phyloP scores from a whole-genome alignment of 2,797 vertebrate genomes.

The Anguilla anguilla region DNA sequence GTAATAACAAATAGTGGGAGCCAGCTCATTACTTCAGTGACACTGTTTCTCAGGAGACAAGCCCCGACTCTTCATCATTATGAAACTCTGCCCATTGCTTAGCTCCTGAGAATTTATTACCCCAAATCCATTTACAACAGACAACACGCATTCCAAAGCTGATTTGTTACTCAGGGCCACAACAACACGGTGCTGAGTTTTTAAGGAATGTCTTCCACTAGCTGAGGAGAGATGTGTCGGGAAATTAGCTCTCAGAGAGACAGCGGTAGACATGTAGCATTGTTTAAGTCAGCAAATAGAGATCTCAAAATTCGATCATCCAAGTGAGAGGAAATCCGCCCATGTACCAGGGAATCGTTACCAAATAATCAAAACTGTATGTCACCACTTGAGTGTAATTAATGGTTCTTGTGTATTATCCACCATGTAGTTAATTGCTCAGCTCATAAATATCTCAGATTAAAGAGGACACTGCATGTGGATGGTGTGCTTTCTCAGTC shows the following conservation, averaged over 20 bases:
- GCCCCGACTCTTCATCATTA: slow-evolving; percentile 84
- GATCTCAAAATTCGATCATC: slow-evolving; percentile 10
- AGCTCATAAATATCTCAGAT: neutral
- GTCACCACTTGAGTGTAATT: neutral
- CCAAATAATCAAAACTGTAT: neutral
- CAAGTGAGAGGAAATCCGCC: neutral
- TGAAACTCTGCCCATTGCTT: slow-evolving; percentile 76
- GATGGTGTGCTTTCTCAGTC: neutral
- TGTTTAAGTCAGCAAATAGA: slow-evolving; percentile 20
- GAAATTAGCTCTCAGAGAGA: slow-evolving; percentile 15
- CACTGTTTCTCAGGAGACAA: slow-evolving; percentile 82
- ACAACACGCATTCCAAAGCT: slow-evolving; percentile 81
- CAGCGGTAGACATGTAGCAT: neutral
- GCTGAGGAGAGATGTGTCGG: slow-evolving; percentile 50
- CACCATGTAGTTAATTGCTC: neutral
- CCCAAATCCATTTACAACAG: slow-evolving; percentile 79
- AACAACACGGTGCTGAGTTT: slow-evolving; percentile 65
- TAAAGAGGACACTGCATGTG: neutral
- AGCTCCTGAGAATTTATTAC: slow-evolving; percentile 81
- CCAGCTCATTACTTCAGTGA: slow-evolving; percentile 67
- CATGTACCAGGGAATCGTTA: neutral
- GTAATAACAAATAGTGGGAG: slow-evolving; percentile 75
- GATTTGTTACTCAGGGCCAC: slow-evolving; percentile 79
- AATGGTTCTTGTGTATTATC: neutral
- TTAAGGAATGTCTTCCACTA: slow-evolving; percentile 60